Conservation (phyloP, 1,140 invertebrate genomes). For the Cepaea nemoralis region DNA sequence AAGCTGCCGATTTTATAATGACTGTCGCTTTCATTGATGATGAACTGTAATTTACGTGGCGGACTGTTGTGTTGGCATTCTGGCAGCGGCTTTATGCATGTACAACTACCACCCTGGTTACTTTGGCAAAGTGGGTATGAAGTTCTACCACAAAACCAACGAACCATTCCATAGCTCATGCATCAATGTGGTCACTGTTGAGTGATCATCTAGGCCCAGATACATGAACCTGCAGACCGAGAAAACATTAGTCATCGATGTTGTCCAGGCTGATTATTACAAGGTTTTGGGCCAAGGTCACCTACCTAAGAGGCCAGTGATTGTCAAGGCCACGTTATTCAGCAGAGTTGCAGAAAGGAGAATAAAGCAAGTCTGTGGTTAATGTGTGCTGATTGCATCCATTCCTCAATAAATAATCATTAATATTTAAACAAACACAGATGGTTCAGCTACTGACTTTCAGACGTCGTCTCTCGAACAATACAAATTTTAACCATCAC, state of each 20-base stretch:
- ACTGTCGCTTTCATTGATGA: too few species aligned
- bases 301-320: slow-evolving; percentile 95
- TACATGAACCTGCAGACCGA: slow-evolving; percentile 85
- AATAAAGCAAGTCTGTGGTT: slow-evolving; percentile 96
- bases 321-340: slow-evolving; percentile 99
- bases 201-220: slow-evolving; percentile 89
- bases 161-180: slow-evolving; percentile 93
- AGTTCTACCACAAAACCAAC: slow-evolving; percentile 92
- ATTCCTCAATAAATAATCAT: too few species aligned
- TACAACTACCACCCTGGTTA: slow-evolving; percentile 99
- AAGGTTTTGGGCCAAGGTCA: slow-evolving; percentile 98
- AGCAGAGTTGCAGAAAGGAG: slow-evolving; percentile 96
- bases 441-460: too few species aligned
- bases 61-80: too few species aligned
- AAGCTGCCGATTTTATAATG: too few species aligned
- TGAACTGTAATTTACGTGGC: too few species aligned
- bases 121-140: slow-evolving; percentile 99
- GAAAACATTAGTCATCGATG: slow-evolving; percentile 97
- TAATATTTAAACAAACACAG: too few species aligned
- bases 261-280: slow-evolving; percentile 95
- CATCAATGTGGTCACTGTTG: slow-evolving; percentile 97
- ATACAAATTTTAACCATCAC: too few species aligned
- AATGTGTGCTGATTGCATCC: too few species aligned
- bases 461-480: too few species aligned
- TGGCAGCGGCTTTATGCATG: too few species aligned